Conservation (phyloP, 37 sponge, comb jelly and placozoan genomes). For the Spongilla lacustris region DNA sequence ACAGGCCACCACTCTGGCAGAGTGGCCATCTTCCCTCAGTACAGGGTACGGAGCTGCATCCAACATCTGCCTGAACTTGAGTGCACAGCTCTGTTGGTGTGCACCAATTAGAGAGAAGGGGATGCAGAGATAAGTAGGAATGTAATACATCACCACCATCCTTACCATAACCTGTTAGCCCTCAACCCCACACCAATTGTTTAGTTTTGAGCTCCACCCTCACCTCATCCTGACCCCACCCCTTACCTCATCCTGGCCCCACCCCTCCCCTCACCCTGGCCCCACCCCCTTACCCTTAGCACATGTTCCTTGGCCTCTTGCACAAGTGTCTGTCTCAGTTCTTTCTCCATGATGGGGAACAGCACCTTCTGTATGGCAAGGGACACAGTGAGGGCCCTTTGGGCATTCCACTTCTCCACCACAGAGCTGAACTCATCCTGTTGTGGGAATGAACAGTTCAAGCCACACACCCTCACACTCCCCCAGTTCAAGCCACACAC, state of each 20-base stretch:
- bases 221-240: neutral
- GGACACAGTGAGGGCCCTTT: constrained; percentile 82
- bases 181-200: too few species aligned
- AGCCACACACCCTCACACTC: neutral
- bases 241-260: neutral
- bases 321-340: constrained; percentile 75
- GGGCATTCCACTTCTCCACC: constrained; percentile 97
- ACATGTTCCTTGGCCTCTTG: constrained; percentile 89
- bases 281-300: constrained; percentile 71
- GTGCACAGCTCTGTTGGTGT: constrained; percentile 48
- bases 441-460: neutral
- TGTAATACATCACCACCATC: too few species aligned
- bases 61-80: constrained; percentile 77
- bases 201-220: neutral
- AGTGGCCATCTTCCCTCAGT: constrained; percentile 12
- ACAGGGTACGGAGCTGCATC: constrained; percentile 59
- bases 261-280: too few species aligned
- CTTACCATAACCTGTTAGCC: too few species aligned
- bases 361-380: constrained; percentile 87
- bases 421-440: constrained; percentile 91
- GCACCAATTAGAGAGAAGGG: neutral
- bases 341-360: constrained; percentile 88
- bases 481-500: neutral
- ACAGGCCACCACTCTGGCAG: constrained; percentile 60
- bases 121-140: neutral